phyloP scores from a whole-genome alignment of 2,113 vertebrate species.

The Egretta garzetta region DNA sequence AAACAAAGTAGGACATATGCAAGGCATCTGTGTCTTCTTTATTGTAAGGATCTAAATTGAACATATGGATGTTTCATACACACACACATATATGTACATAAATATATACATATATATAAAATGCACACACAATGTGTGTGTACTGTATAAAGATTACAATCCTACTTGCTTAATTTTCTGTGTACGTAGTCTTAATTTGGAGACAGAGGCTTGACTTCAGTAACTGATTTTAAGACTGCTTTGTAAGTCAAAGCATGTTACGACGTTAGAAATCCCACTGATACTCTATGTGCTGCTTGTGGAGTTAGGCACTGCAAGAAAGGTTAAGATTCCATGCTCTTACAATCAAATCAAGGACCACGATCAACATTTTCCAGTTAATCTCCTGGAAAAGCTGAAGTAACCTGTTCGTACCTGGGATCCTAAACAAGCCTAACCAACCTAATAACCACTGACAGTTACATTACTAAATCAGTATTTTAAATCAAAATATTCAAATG shows the following conservation, averaged over 20 bases:
- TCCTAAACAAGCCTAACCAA: neutral
- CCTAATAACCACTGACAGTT: neutral
- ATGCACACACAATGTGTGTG: neutral
- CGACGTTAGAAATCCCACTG: neutral
- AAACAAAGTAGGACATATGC: neutral
- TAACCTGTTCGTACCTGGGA: neutral
- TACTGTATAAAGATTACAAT: neutral
- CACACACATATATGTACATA: rapidly evolving
- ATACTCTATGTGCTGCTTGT: neutral
- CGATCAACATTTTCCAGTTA: neutral
- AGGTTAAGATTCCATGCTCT: neutral
- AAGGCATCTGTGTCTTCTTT: neutral
- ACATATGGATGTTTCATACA: neutral
- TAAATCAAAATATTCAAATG: neutral
- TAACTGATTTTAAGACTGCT: neutral
- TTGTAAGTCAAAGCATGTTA: neutral
- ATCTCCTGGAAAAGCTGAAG: neutral
- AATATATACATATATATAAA: neutral
- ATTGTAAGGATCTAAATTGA: neutral
- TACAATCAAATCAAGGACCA: neutral
- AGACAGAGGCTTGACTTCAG: neutral
- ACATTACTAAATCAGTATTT: neutral
- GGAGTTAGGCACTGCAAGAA: neutral
- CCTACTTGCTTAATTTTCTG: neutral
- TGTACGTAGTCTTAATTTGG: neutral